These are phyloP conservation scores for Lepidurus couesii DNA, from an alignment of 1,140 invertebrate species.

Conservation along the genomic window DNA sequence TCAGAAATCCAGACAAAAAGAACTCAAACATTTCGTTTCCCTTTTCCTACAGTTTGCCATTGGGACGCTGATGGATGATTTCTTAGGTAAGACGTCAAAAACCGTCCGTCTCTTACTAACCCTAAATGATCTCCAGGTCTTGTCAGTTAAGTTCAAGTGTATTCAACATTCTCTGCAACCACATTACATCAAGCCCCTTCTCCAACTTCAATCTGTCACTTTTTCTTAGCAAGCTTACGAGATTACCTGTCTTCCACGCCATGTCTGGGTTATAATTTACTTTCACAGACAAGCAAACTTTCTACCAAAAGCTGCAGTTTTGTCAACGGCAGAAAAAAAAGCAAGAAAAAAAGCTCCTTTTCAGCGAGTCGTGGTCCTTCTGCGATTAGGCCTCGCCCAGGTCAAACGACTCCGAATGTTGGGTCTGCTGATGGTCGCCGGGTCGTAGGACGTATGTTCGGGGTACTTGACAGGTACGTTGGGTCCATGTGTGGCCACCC, in stretches of 20 bases:
- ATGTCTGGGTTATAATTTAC: no score
- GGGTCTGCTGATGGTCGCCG: not conserved
- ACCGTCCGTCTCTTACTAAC: constrained; percentile 28
- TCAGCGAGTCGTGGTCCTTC: not conserved
- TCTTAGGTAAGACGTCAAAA: constrained; percentile 57
- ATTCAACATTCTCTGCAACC: constrained; percentile 7
- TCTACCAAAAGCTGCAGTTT: not conserved
- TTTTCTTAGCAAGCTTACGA: not conserved
- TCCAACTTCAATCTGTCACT: not conserved
- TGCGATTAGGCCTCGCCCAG: not conserved
- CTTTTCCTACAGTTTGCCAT: constrained; percentile 80
- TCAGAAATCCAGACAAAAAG: not conserved
- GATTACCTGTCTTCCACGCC: not conserved
- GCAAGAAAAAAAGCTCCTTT: not conserved
- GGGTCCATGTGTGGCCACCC: constrained; percentile 29
- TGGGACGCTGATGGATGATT: constrained; percentile 97
- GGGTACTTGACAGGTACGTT: constrained; percentile 32
- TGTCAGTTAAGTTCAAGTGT: constrained; percentile 35
- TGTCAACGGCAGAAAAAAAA: not conserved
- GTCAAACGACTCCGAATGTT: not conserved
- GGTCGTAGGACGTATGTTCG: constrained; percentile 24
- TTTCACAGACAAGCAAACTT: no score
- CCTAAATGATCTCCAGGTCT: constrained; percentile 41
- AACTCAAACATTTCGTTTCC: constrained; percentile 36
- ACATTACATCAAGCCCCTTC: not conserved